Conservation (phyloP, 2,113 vertebrate species). For the Cynopterus brachyotis region DNA sequence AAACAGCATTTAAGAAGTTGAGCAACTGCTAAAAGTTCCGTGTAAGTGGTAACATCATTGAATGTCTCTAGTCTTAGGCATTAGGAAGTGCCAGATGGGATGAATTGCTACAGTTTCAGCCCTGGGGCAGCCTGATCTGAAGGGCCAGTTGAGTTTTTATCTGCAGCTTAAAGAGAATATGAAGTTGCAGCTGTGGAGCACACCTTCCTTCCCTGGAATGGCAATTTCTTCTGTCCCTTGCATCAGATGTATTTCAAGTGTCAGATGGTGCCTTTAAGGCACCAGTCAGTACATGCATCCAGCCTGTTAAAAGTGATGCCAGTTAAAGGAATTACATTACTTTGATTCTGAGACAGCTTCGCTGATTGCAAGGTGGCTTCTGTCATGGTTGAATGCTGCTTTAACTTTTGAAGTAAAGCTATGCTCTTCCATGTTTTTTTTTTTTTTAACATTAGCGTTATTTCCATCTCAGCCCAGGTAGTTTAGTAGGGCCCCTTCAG, state of each 20-base stretch:
- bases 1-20: not conserved
- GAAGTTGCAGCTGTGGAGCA: not conserved
- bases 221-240: slow-evolving; percentile 20
- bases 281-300: not conserved
- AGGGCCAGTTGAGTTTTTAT: slow-evolving; percentile 12
- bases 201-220: not conserved
- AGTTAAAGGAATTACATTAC: slow-evolving; percentile 33
- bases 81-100: not conserved
- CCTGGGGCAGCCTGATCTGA: slow-evolving; percentile 28
- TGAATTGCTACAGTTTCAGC: not conserved
- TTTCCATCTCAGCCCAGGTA: not conserved
- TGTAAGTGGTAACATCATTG: not conserved
- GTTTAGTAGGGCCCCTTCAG: not conserved
- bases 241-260: slow-evolving; percentile 44
- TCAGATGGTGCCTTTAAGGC: slow-evolving; percentile 45
- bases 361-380: not conserved
- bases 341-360: slow-evolving; percentile 32
- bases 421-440: not conserved
- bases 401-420: not conserved
- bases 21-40: not conserved
- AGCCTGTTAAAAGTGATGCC: slow-evolving; percentile 35
- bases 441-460: not conserved
- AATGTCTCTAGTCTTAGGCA: not conserved
- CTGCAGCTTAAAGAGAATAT: not conserved
- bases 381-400: not conserved